Evolutionary conservation across 2,113 vertebrate species (phyloP).

Genomic region (Etheostoma cragini): DNA sequence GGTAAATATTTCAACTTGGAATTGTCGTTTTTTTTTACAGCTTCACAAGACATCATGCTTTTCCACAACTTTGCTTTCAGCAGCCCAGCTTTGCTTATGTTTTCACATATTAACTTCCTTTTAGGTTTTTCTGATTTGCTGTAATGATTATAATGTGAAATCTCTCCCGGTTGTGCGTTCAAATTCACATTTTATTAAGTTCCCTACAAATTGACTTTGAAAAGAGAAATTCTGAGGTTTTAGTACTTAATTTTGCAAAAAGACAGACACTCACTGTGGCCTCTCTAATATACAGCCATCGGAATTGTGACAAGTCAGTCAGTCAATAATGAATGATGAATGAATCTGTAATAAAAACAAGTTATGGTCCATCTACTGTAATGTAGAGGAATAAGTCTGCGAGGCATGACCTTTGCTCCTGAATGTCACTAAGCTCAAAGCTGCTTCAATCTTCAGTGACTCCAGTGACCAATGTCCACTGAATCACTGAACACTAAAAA

Average conservation of each 20-base stretch:
- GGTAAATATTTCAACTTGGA: background rate
- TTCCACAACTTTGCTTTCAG: background rate
- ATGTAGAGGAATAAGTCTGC: constrained; percentile 10
- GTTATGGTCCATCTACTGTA: constrained; percentile 18
- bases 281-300: constrained; percentile 4
- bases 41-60: background rate
- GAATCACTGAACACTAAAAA: constrained; percentile 21
- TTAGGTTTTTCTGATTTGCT: background rate
- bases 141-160: background rate
- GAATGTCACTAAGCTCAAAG: constrained; percentile 24
- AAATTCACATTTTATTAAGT: background rate
- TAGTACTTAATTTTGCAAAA: background rate
- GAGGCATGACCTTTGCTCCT: constrained; percentile 11
- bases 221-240: background rate
- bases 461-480: background rate
- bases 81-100: background rate
- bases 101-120: background rate
- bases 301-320: constrained; percentile 24
- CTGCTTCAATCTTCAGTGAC: constrained; percentile 26
- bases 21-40: background rate
- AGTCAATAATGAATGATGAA: constrained; percentile 12
- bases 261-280: background rate
- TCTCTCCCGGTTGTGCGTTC: background rate
- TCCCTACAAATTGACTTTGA: background rate
- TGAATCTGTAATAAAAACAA: constrained; percentile 7